Percentiles rank a stretch among this genome's conserved stretches.
These are phyloP conservation scores for Tetrax tetrax DNA, from an alignment of 2,113 vertebrate species.

Conservation along the genomic window DNA sequence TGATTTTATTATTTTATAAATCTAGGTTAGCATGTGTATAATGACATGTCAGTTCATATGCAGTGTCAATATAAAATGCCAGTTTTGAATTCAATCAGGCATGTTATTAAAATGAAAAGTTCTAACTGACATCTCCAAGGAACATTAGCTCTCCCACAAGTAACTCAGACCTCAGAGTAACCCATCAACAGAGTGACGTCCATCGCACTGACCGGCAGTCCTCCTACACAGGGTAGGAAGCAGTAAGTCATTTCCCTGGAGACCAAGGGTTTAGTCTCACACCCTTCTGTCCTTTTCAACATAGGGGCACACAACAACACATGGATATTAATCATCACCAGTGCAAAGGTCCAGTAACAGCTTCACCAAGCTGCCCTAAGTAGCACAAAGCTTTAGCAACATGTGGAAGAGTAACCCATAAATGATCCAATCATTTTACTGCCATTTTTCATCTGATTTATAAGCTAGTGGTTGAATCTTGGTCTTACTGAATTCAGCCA, in stretches of 20 bases:
- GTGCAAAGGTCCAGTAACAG: not conserved
- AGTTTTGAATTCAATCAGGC: conserved; percentile 50
- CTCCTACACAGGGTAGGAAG: not conserved
- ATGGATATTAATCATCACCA: not conserved
- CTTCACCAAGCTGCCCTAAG: not conserved
- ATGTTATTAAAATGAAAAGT: conserved; percentile 67
- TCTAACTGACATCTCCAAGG: conserved; percentile 44
- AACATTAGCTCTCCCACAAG: not conserved
- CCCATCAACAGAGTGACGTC: not conserved
- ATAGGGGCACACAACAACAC: not conserved
- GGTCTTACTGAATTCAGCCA: not conserved
- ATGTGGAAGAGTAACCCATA: not conserved
- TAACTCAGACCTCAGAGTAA: conserved; percentile 12
- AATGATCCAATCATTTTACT: not conserved
- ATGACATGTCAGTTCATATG: not conserved
- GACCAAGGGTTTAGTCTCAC: not conserved
- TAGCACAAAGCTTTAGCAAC: not conserved
- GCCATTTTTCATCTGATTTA: not conserved
- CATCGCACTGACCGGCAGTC: not conserved
- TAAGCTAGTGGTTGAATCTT: not conserved
- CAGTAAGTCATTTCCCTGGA: not conserved
- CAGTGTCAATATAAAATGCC: conserved; percentile 30
- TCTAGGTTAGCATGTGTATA: conserved; percentile 47
- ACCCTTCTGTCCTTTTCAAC: not conserved
- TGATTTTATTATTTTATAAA: conserved; percentile 60